Conservation (phyloP, 1,140 invertebrate genomes). For the Penaeus japonicus region DNA sequence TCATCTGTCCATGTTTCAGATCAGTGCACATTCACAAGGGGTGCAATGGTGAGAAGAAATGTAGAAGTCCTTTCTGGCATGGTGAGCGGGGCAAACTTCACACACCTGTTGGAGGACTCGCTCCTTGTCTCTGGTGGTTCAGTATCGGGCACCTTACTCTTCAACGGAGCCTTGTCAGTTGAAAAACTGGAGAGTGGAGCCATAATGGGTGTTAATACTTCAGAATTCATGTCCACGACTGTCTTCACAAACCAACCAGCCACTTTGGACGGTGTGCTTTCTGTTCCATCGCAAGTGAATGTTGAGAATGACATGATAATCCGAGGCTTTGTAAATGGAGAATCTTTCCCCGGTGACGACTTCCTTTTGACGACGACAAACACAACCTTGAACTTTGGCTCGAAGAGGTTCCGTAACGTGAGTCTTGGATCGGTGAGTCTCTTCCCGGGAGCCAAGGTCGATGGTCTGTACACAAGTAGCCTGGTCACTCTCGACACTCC, state of each 20-base stretch:
- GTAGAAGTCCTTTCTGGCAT: too few relatives aligned
- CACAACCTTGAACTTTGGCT: not conserved
- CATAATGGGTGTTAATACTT: constrained; percentile 36
- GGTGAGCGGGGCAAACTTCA: too few relatives aligned
- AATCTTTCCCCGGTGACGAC: constrained; percentile 13
- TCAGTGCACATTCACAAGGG: too few relatives aligned
- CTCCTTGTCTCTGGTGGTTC: not conserved
- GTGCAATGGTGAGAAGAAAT: too few relatives aligned
- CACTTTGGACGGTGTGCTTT: not conserved
- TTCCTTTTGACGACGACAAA: not conserved
- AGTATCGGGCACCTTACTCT: not conserved
- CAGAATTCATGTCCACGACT: constrained; percentile 24
- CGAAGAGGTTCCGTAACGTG: not conserved
- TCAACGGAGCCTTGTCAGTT: not conserved
- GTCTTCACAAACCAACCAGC: constrained; percentile 24
- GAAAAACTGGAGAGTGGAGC: not conserved
- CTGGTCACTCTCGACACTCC: constrained; percentile 31
- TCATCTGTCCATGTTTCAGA: too few relatives aligned
- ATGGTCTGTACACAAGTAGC: not conserved
- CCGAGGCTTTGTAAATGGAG: constrained; percentile 7
- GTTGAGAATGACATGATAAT: constrained; percentile 1
- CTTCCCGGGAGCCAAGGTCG: not conserved
- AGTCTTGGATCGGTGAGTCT: not conserved
- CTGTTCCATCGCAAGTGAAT: not conserved
- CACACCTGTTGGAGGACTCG: not conserved